A percentile compares a stretch with the other conserved stretches of the same genome.
These are phyloP conservation scores for Erebia palarica DNA, from an alignment of 2,888 invertebrate species.

Conservation along the genomic window DNA sequence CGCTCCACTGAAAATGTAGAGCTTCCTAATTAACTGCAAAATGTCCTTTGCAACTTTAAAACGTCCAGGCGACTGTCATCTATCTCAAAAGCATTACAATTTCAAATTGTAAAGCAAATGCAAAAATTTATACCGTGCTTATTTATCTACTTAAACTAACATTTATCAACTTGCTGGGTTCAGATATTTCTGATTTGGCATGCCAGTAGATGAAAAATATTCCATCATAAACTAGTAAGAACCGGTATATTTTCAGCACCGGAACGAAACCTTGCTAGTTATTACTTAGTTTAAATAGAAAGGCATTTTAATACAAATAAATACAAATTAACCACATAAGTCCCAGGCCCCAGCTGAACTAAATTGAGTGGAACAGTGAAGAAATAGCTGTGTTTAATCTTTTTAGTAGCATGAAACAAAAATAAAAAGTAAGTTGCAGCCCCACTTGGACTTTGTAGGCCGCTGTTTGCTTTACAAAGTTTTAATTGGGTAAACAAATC, in stretches of 20 bases:
- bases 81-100: background rate
- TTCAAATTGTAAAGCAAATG: too few relatives aligned
- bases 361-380: constrained; percentile 17
- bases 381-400: constrained; percentile 11
- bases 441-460: constrained; percentile 20
- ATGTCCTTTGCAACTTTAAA: constrained; percentile 30
- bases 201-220: too few relatives aligned
- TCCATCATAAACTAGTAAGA: too few relatives aligned
- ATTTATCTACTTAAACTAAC: too few relatives aligned
- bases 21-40: constrained; percentile 31
- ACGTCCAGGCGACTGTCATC: background rate
- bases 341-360: background rate
- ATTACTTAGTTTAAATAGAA: too few relatives aligned
- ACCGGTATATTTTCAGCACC: too few relatives aligned
- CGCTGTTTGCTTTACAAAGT: constrained; percentile 48
- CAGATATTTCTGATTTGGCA: too few relatives aligned
- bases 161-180: too few relatives aligned
- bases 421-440: constrained; percentile 27
- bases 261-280: too few relatives aligned
- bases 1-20: constrained; percentile 22
- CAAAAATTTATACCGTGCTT: too few relatives aligned
- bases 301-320: too few relatives aligned
- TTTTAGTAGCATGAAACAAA: constrained; percentile 21
- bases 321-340: background rate
- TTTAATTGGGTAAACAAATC: constrained; percentile 72